phyloP scores from a whole-genome alignment of 1,140 invertebrate species.

The Drosophila rhopaloa region DNA sequence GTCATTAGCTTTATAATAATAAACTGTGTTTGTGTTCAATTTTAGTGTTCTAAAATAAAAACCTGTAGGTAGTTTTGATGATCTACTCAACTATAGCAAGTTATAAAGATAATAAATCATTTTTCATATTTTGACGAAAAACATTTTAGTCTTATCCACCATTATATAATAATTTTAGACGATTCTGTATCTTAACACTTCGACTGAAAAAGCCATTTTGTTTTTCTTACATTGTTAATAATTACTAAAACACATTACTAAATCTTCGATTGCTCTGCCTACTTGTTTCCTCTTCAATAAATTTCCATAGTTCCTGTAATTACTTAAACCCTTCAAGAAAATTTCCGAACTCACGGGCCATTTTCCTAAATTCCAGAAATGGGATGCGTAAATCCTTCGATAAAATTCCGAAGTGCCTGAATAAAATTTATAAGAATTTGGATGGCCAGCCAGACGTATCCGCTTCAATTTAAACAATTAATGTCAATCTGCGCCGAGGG shows the following conservation, averaged over 20 bases:
- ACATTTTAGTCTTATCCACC: too few relatives aligned
- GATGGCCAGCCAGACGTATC: slow-evolving; percentile 10
- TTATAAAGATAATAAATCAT: too few relatives aligned
- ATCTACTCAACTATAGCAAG: too few relatives aligned
- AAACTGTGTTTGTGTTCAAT: not conserved
- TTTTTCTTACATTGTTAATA: not conserved
- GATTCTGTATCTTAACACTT: too few relatives aligned
- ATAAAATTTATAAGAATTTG: slow-evolving; percentile 32
- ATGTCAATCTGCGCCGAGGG: slow-evolving; percentile 62
- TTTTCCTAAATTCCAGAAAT: not conserved
- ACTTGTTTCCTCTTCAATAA: slow-evolving; percentile 2
- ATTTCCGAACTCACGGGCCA: slow-evolving; percentile 9
- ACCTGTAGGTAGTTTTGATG: too few relatives aligned
- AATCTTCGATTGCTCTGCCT: not conserved
- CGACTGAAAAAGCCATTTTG: too few relatives aligned
- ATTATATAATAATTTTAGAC: too few relatives aligned
- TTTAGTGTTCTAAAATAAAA: too few relatives aligned
- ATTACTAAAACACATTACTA: not conserved
- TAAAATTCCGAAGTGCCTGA: slow-evolving; percentile 8
- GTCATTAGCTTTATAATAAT: too few relatives aligned
- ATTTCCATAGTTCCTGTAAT: slow-evolving; percentile 6
- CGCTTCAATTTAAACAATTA: slow-evolving; percentile 75
- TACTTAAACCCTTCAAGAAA: slow-evolving; percentile 18
- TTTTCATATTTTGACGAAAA: too few relatives aligned
- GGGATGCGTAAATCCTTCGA: slow-evolving; percentile 29